phyloP scores from a whole-genome alignment of 2,888 invertebrate genomes.

The Drosophila limbata region DNA sequence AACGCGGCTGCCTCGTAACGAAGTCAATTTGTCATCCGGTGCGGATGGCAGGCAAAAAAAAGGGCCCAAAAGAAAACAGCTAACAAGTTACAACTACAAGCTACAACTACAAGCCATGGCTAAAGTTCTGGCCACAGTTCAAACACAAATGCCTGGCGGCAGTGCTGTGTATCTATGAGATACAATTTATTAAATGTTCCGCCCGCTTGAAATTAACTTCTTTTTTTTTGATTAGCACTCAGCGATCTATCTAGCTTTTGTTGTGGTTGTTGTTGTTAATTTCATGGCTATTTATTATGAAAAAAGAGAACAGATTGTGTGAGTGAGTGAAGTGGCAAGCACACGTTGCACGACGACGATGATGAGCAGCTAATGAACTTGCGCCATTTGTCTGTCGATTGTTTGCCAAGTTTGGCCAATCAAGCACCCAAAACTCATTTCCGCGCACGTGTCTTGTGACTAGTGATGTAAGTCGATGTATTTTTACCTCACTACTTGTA shows the following conservation, averaged over 20 bases:
- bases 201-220: constrained; percentile 68
- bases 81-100: constrained; percentile 23
- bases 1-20: constrained; percentile 54
- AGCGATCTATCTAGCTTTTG: constrained; percentile 14
- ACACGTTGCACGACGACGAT: constrained; percentile 19
- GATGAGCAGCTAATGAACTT: constrained; percentile 56
- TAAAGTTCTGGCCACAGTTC: constrained; percentile 32
- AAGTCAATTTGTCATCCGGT: constrained; percentile 74
- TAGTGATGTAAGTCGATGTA: too few relatives aligned
- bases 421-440: constrained; percentile 30
- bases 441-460: constrained; percentile 44
- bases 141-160: constrained; percentile 41
- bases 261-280: constrained; percentile 56
- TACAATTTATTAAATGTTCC: constrained; percentile 52
- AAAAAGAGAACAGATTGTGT: constrained; percentile 5
- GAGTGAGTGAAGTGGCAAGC: constrained; percentile 23
- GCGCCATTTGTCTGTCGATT: constrained; percentile 33
- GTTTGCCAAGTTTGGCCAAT: constrained; percentile 22
- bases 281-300: constrained; percentile 69
- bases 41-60: constrained; percentile 30
- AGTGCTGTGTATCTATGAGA: constrained; percentile 38
- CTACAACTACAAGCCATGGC: constrained; percentile 13
- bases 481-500: too few relatives aligned
- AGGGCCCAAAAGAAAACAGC: constrained; percentile 7
- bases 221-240: constrained; percentile 31